Conservation (phyloP, 2,113 vertebrate genomes). For the Microcebus ravelobensis region DNA sequence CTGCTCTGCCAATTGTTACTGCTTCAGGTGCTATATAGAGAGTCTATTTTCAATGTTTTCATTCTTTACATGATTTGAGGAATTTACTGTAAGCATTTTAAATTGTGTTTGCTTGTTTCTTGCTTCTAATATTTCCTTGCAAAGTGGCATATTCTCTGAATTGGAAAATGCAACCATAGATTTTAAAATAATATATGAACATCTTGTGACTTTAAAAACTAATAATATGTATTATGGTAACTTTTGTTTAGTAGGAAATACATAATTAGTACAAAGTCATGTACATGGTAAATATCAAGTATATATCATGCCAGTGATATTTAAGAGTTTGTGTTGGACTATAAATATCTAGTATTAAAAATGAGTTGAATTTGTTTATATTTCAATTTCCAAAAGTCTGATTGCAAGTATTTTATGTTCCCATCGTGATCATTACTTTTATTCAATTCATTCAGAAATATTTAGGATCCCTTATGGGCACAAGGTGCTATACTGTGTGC, state of each 20-base stretch:
- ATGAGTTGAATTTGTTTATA: not conserved
- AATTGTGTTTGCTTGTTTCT: not conserved
- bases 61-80: not conserved
- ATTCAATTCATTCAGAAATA: constrained; percentile 17
- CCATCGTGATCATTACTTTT: not conserved
- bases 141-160: not conserved
- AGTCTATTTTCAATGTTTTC: not conserved
- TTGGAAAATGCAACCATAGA: not conserved
- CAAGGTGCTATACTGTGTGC: not conserved
- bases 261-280: constrained; percentile 4
- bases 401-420: not conserved
- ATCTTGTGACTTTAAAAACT: constrained; percentile 24
- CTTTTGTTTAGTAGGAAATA: not conserved
- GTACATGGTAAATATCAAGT: not conserved
- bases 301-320: not conserved
- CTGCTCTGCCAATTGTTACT: not conserved
- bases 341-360: not conserved
- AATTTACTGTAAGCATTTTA: not conserved
- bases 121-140: not conserved
- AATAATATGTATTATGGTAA: not conserved
- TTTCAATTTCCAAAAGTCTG: not conserved
- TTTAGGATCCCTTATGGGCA: not conserved
- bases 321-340: not conserved
- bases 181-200: constrained; percentile 16
- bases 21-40: not conserved